Conservation (phyloP, 2,113 vertebrate genomes). For the Muntiacus muntjak region DNA sequence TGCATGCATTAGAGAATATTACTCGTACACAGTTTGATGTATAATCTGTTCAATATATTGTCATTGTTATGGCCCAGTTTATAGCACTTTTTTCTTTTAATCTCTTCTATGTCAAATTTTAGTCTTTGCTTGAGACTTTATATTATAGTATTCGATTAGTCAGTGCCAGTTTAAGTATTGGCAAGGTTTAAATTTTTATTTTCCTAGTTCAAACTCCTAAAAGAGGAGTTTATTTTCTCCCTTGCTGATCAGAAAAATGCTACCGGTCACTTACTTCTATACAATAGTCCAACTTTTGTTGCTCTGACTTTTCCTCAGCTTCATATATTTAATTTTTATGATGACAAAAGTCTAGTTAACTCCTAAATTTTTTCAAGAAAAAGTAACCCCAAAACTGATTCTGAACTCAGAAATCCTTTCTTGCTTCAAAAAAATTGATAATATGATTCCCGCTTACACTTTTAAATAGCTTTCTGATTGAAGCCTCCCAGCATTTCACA, state of each 20-base stretch:
- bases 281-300: neutral
- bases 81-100: neutral
- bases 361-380: neutral
- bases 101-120: neutral
- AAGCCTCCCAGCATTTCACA: neutral
- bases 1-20: neutral
- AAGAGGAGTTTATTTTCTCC: neutral
- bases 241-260: neutral
- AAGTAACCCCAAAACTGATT: neutral
- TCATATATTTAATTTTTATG: neutral
- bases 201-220: neutral
- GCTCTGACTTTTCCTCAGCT: neutral
- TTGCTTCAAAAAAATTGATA: neutral
- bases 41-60: neutral
- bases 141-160: neutral
- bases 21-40: neutral
- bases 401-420: neutral
- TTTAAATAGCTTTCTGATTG: neutral
- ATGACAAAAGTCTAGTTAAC: neutral
- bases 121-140: neutral
- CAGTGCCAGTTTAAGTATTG: neutral
- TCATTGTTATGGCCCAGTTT: neutral
- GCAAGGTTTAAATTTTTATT: neutral
- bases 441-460: neutral
- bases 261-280: neutral